Percentiles rank a stretch among this genome's conserved stretches.
These are phyloP conservation scores for Drosophila suboccidentalis DNA, from an alignment of 2,888 invertebrate genomes.

Conservation along the genomic window DNA sequence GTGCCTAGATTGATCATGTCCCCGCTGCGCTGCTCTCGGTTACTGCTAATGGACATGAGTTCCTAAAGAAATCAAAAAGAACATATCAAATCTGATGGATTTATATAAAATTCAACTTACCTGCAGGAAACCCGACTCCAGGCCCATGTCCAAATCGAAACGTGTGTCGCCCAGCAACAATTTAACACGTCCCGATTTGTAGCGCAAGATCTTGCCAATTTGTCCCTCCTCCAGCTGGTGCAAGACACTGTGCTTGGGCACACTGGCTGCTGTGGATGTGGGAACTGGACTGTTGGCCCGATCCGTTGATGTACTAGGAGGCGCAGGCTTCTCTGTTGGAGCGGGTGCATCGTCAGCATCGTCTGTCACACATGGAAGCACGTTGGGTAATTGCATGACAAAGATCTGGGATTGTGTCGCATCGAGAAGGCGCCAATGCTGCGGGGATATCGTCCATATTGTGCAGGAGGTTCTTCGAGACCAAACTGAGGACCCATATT, in stretches of 20 bases:
- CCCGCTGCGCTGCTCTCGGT: constrained; percentile 87
- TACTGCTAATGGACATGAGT: constrained; percentile 87
- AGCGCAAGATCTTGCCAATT: constrained; percentile 87
- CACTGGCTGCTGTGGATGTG: constrained; percentile 5
- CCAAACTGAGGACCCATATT: constrained; percentile 59
- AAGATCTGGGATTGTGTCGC: constrained; percentile 80
- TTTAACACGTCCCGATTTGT: constrained; percentile 88
- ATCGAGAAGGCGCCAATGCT: constrained; percentile 75
- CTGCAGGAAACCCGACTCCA: constrained; percentile 87
- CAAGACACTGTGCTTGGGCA: constrained; percentile 57
- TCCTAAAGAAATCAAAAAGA: constrained; percentile 79
- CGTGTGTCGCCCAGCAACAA: constrained; percentile 87
- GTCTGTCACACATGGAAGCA: constrained; percentile 68
- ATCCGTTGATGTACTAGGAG: constrained; percentile 14
- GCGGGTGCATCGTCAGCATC: constrained; percentile 49
- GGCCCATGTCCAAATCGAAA: constrained; percentile 88
- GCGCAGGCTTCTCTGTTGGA: constrained; percentile 13
- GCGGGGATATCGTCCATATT: constrained; percentile 77
- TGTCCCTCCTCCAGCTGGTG: constrained; percentile 87
- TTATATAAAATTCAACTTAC: constrained; percentile 25
- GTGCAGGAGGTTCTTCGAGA: constrained; percentile 54
- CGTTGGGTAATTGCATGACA: constrained; percentile 81
- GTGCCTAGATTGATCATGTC: constrained; percentile 87
- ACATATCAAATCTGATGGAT: neutral
- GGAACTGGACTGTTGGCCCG: constrained; percentile 39